These are phyloP conservation scores for Drosophila pegasa DNA, from an alignment of 2,888 invertebrate species.

Conservation along the genomic window DNA sequence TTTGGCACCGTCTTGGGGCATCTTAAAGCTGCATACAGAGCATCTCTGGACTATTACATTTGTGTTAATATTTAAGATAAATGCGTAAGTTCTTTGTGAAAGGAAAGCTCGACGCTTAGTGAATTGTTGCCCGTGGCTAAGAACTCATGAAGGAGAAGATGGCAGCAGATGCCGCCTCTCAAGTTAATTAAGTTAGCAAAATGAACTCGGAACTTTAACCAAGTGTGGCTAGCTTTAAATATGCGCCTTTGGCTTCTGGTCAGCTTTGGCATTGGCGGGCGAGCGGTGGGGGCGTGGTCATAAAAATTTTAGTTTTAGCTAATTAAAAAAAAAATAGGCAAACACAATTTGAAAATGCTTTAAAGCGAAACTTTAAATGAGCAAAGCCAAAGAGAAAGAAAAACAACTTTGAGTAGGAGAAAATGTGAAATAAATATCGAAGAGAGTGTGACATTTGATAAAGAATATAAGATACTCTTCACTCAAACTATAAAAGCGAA, in stretches of 20 bases:
- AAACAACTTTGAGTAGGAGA: constrained; percentile 3
- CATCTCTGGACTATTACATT: not conserved
- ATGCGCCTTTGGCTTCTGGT: constrained; percentile 28
- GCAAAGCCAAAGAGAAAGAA: constrained; percentile 8
- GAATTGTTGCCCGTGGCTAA: constrained; percentile 21
- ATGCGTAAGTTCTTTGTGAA: constrained; percentile 35
- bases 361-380: constrained; percentile 25
- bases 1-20: not conserved
- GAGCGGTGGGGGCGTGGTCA: constrained; percentile 8
- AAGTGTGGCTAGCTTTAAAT: constrained; percentile 6
- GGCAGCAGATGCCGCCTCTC: constrained; percentile 8
- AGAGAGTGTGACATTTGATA: not conserved
- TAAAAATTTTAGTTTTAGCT: constrained; percentile 54
- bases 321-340: constrained; percentile 50
- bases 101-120: constrained; percentile 32
- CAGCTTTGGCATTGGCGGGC: constrained; percentile 1
- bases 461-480: constrained; percentile 6
- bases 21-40: not conserved
- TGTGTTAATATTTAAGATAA: constrained; percentile 13
- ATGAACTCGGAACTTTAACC: constrained; percentile 23
- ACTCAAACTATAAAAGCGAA: too few relatives aligned
- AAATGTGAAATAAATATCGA: not conserved
- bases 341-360: constrained; percentile 38
- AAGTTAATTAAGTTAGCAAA: constrained; percentile 55
- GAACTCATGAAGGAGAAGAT: not conserved